Base-by-base conservation (phyloP, 2,113 vertebrate genomes). In the Myrmophylax atrothorax region DNA sequence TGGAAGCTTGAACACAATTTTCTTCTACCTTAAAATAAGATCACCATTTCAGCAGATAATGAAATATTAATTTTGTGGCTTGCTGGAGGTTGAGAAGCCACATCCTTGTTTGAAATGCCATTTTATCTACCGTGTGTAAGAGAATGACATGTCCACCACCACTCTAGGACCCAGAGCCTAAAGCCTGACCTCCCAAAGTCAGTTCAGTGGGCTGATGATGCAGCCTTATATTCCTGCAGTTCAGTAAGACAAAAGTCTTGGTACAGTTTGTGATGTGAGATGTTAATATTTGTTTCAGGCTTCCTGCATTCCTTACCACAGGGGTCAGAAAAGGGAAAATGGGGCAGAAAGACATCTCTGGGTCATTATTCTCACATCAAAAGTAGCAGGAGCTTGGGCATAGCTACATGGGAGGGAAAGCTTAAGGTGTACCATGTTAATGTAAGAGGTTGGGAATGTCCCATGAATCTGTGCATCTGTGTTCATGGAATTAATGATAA, bases 1-100 rank as follows among this genome's bases (percentile, higher is more conserved):
- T 77, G 46, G 59, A 80, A 90, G 2, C 74, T 62, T 59, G 50
- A 80, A 79, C 22, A 69, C 25, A 53, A 70, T 70, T 86, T 90
- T 73, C 28, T 96, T 90, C 58, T 66, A 26, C 38, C 29, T 74
- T 80, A 85, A 88, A 83, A 83, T 85, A 19, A 74, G 26, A 66
- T 56, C 25, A 58, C 7, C 29, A 20, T 26, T 87, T 67, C 35
- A 87, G 35, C 46, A 70, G 55, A 55, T 18, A 85, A 75, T 58
- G 37, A 64, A 81, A 92, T 73, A 64, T 11, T 17, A 44, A 58
- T 66, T 26, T 56, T 28, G 12, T 37, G 14, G 24, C 14, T 87
- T 77, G 26, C n/a, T 87, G 56, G 74, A 89, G 29, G 31, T 9
- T 80, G 50, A 74, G 26, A 35, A 56, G 28, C 59, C 50, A 64